Evolutionary conservation across 2,797 vertebrate genomes (phyloP), one percentile per base, ranked within the genome.

Genomic region (Linurgus olivaceus): DNA sequence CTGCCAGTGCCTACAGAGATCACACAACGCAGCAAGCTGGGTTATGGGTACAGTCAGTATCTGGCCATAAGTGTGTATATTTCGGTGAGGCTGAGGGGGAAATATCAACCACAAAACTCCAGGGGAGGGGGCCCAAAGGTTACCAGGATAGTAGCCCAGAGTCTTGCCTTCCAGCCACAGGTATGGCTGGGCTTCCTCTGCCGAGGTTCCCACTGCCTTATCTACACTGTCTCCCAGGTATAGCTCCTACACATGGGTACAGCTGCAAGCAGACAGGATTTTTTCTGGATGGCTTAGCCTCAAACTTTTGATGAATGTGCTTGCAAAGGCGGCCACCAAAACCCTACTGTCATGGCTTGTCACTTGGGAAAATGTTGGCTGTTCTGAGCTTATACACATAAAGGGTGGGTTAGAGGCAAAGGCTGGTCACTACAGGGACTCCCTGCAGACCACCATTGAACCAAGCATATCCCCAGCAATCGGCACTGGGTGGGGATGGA

Each of bases 401-500:
- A 61, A 63, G 33, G 26, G 7, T 2, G 4, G 0, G 0, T 61
- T 35, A 61, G 38, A 81, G 45, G 20, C 0, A 7, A 78, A 65
- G 1, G 2, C 57, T 62, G 45, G 28, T 17, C 37, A 68, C 21
- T 65, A 71, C 0, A 1, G 44, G 40, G 38, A 16, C 35, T 40
- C 44, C 40, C 21, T 24, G 54, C 33, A 87, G 66, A 66, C 21
- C 62, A 63, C 37, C 18, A 5, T n/a, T 77, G 85, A 91, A 71
- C 18, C 31, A n/a, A 77, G 35, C 23, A 40, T 0, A 0, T n/a
- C 55, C 29, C 44, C 40, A 66, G 20, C 0, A 2, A 45, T 4
- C 0, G 0, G 50, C 0, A 1, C 28, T 71, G 38, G 13, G 6
- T 77, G 31, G 35, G 45, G 23, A 62, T 0, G 1, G 58, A 45